Evolutionary conservation across 30 jellyfish, hydroid and myxozoan species (phyloP).

Genomic region (Nemopilema nomurai): DNA sequence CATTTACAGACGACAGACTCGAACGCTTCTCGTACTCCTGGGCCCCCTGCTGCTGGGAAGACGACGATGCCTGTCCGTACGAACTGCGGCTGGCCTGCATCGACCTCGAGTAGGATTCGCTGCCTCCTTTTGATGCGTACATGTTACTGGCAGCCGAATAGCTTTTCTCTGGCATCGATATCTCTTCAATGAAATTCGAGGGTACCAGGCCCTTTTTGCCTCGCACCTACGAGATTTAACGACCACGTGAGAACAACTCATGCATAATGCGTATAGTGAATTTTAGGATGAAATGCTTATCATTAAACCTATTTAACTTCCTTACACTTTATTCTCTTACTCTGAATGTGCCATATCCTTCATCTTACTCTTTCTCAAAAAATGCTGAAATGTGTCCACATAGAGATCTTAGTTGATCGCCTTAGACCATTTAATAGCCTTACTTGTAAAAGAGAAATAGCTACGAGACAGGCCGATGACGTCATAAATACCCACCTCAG

Average conservation of each 20-base stretch:
- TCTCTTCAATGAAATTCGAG: slow-evolving; percentile 92
- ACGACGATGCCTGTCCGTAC: slow-evolving; percentile 33
- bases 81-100: slow-evolving; percentile 17
- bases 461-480: too few species aligned
- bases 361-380: too few species aligned
- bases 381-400: too few species aligned
- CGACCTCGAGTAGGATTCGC: slow-evolving; percentile 50
- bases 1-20: slow-evolving; percentile 32
- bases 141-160: slow-evolving; percentile 24
- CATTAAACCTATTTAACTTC: too few species aligned
- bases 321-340: too few species aligned
- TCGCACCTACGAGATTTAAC: slow-evolving; percentile 73
- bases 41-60: slow-evolving; percentile 12
- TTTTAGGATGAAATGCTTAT: too few species aligned
- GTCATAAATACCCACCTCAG: slow-evolving; percentile 95
- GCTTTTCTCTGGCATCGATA: slow-evolving; percentile 49
- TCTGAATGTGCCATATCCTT: too few species aligned
- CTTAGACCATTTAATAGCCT: too few species aligned
- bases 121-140: slow-evolving; percentile 20
- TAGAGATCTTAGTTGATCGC: too few species aligned
- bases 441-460: too few species aligned
- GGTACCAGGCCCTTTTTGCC: slow-evolving; percentile 96
- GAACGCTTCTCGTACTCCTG: slow-evolving; percentile 64
- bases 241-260: background rate
- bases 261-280: too few species aligned